Conservation (phyloP, 2,797 vertebrate genomes). For the Gymnocypris eckloni region DNA sequence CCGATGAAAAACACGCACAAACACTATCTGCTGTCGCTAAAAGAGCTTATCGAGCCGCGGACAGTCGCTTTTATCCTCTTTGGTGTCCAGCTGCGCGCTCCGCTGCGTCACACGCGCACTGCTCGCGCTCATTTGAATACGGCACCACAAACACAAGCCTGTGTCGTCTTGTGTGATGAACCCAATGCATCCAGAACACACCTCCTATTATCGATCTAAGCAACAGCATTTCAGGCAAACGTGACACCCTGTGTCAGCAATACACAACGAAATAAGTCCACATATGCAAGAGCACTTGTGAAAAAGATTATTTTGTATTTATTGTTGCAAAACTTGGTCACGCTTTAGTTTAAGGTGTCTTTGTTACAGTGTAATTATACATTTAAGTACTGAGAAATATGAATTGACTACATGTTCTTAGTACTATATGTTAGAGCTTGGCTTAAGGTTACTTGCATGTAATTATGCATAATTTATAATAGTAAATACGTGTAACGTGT, state of each 20-base stretch:
- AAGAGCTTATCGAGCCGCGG: conserved; percentile 57
- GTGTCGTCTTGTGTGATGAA: not conserved
- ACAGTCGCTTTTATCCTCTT: conserved; percentile 46
- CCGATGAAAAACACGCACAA: not conserved
- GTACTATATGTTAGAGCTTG: no score
- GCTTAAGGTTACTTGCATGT: not conserved
- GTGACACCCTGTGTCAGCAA: not conserved
- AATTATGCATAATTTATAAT: not conserved
- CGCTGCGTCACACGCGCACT: conserved; percentile 43
- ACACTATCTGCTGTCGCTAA: conserved; percentile 51
- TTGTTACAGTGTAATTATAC: no score
- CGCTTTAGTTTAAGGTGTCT: not conserved
- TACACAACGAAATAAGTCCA: not conserved
- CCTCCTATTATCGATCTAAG: not conserved
- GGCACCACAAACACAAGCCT: not conserved
- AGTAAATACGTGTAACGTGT: not conserved
- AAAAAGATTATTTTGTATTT: not conserved
- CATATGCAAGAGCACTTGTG: not conserved
- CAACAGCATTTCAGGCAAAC: not conserved
- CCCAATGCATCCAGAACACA: not conserved
- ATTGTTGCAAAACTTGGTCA: not conserved
- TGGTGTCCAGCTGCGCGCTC: conserved; percentile 51
- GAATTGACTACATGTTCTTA: not conserved
- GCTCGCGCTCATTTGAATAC: conserved; percentile 20
- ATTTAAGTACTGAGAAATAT: not conserved